A percentile compares a stretch with the other conserved stretches of the same genome.
Conservation (phyloP, 2,113 vertebrate genomes). For the Seriola dumerili region DNA sequence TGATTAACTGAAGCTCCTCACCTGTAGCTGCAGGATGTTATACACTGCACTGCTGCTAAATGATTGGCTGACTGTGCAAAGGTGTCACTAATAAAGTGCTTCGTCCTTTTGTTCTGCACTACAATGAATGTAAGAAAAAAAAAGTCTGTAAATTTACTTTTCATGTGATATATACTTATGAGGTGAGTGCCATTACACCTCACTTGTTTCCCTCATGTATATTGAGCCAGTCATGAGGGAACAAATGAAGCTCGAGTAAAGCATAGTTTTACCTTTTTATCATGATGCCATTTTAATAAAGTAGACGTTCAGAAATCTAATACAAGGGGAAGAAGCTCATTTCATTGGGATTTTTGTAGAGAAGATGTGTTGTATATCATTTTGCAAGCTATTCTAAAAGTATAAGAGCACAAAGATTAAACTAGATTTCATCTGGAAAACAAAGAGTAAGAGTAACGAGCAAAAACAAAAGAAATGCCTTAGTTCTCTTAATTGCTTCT, state of each 20-base stretch:
- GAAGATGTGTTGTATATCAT: neutral
- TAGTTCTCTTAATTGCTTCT: neutral
- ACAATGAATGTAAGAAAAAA: neutral
- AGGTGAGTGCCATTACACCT: neutral
- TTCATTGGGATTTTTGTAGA: neutral
- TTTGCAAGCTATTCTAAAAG: neutral
- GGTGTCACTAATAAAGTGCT: neutral
- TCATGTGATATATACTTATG: neutral
- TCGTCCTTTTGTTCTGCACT: neutral
- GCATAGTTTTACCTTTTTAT: neutral
- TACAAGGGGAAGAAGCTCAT: neutral
- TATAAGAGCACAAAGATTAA: neutral
- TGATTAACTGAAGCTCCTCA: neutral
- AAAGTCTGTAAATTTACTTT: neutral
- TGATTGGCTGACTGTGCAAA: neutral
- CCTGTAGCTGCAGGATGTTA: too few relatives aligned
- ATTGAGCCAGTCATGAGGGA: neutral
- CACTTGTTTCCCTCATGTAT: neutral
- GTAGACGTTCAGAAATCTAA: neutral
- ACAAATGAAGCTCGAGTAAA: neutral
- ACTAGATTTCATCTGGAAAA: neutral
- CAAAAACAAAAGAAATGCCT: conserved; percentile 3
- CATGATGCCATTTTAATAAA: neutral
- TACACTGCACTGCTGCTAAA: too few relatives aligned
- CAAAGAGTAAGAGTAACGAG: neutral